phyloP scores from a whole-genome alignment of 2,797 vertebrate species.

The Melanotaenia parkinsoni region DNA sequence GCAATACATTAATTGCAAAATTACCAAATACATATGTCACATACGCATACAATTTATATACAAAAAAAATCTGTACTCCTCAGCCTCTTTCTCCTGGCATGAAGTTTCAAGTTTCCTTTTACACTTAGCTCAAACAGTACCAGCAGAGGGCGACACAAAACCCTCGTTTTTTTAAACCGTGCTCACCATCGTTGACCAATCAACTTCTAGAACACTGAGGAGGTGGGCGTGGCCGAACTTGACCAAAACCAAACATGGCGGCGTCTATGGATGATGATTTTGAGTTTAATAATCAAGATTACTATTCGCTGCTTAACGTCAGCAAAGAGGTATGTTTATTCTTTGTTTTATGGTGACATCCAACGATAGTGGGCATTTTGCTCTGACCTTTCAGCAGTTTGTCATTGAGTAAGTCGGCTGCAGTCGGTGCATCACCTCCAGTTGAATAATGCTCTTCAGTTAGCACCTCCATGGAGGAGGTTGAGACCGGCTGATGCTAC shows the following conservation, averaged over 20 bases:
- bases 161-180: conserved; percentile 8
- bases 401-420: not conserved
- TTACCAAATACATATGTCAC: not conserved
- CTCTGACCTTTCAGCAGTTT: not conserved
- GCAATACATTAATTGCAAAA: too few species aligned
- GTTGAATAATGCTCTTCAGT: conserved; percentile 25
- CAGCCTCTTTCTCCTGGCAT: not conserved
- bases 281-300: conserved; percentile 92
- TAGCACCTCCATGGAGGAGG: conserved; percentile 27
- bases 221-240: conserved; percentile 72
- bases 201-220: conserved; percentile 36
- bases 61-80: not conserved
- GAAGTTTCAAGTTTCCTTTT: not conserved
- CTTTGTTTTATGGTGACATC: not conserved
- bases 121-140: not conserved
- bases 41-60: not conserved
- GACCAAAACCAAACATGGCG: conserved; percentile 91
- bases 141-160: conserved; percentile 46
- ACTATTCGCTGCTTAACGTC: conserved; percentile 94
- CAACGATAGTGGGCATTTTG: not conserved
- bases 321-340: conserved; percentile 90
- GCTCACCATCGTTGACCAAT: conserved; percentile 58
- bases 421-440: conserved; percentile 39
- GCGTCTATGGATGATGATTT: conserved; percentile 90
- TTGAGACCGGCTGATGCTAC: conserved; percentile 32